phyloP scores from a whole-genome alignment of 2,113 vertebrate genomes.

The Herpetotheres cachinnans region DNA sequence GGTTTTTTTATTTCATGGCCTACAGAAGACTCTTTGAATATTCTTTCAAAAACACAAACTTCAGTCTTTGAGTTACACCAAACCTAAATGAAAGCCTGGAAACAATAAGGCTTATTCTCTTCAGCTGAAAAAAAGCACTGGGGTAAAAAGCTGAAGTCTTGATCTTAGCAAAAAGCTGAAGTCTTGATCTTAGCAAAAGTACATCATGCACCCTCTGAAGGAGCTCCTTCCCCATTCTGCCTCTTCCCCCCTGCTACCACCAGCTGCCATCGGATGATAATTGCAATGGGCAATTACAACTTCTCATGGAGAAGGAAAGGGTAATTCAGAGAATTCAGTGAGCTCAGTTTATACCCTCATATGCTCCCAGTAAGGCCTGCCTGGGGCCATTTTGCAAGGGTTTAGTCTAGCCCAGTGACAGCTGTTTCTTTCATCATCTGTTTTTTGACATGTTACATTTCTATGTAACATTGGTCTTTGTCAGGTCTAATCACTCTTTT shows the following conservation, averaged over 20 bases:
- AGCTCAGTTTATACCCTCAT: neutral
- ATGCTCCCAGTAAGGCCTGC: neutral
- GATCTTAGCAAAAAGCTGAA: neutral
- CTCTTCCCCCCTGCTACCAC: neutral
- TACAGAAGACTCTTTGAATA: neutral
- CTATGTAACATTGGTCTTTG: neutral
- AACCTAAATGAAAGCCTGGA: neutral
- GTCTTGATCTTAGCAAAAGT: neutral
- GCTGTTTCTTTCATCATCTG: slow-evolving; percentile 24
- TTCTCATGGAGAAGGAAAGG: neutral
- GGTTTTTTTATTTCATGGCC: neutral
- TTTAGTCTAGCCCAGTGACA: neutral
- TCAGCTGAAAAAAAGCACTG: neutral
- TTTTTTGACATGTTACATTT: neutral
- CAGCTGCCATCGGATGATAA: neutral
- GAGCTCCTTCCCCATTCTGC: neutral
- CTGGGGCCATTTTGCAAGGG: neutral
- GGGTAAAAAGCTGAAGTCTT: neutral
- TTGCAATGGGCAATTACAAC: neutral
- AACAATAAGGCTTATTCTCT: neutral
- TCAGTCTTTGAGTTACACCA: neutral
- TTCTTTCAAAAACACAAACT: neutral
- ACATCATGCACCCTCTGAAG: neutral
- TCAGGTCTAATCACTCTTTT: neutral
- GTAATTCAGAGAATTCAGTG: neutral